Conservation (phyloP, 2,888 invertebrate genomes). For the Harpalus rufipes region DNA sequence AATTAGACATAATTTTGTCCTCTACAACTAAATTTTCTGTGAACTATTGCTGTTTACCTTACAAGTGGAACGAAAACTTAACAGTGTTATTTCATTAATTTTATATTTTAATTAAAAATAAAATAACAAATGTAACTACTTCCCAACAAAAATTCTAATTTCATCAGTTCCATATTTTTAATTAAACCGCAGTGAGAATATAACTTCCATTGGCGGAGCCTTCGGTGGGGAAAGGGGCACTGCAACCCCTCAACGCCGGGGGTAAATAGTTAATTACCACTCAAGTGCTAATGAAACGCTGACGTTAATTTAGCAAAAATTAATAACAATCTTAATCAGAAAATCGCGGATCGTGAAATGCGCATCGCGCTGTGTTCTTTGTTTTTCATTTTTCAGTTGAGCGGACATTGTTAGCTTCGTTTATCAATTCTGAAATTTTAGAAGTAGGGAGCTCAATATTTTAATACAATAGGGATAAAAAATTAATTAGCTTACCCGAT, state of each 20-base stretch:
- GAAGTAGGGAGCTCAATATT: slow-evolving; percentile 36
- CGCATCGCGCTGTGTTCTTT: slow-evolving; percentile 17
- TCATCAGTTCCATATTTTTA: slow-evolving; percentile 24
- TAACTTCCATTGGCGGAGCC: background rate
- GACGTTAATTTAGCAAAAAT: slow-evolving; percentile 47
- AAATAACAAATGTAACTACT: slow-evolving; percentile 18
- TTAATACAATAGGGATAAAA: slow-evolving; percentile 40
- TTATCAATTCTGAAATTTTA: background rate
- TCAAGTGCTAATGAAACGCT: slow-evolving; percentile 33
- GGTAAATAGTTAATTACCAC: slow-evolving; percentile 36
- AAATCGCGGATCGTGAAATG: slow-evolving; percentile 16
- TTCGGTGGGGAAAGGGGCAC: background rate
- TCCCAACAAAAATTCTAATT: slow-evolving; percentile 36
- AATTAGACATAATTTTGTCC: background rate
- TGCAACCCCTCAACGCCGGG: background rate
- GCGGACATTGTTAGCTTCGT: no score
- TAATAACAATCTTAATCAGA: slow-evolving; percentile 48
- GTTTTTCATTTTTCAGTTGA: background rate
- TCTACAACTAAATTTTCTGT: background rate
- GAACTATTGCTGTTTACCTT: background rate
- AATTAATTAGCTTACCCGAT: slow-evolving; percentile 33
- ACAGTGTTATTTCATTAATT: background rate
- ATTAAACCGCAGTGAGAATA: slow-evolving; percentile 21
- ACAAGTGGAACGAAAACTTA: background rate
- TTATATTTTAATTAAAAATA: slow-evolving; percentile 11